phyloP scores from a whole-genome alignment of 2,797 vertebrate species.

The Mionectes olivaceus region DNA sequence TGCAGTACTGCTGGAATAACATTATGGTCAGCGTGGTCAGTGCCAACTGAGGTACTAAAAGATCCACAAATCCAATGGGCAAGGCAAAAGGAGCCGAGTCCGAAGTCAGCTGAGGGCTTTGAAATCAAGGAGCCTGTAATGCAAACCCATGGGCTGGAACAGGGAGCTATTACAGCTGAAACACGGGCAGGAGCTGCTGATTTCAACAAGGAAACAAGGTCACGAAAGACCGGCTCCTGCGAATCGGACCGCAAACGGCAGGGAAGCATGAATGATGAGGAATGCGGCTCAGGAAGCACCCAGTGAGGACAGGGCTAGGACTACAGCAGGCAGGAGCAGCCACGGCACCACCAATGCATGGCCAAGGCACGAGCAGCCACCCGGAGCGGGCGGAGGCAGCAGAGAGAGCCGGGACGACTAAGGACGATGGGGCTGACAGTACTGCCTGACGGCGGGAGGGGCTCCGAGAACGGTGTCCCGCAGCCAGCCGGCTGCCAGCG shows the following conservation, averaged over 20 bases:
- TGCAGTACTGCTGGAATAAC: not conserved
- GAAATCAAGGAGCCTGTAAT: not conserved
- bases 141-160: not conserved
- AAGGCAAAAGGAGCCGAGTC: accelerated
- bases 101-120: not conserved
- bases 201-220: not conserved
- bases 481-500: not conserved
- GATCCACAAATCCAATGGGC: not conserved
- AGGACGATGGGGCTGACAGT: accelerated
- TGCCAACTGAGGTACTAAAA: not conserved
- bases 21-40: not conserved
- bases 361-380: not conserved
- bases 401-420: not conserved
- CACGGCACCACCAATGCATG: accelerated
- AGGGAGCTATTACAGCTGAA: not conserved
- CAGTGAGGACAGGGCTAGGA: not conserved
- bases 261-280: not conserved
- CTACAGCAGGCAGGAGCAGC: not conserved
- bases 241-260: not conserved
- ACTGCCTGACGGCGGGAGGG: too few relatives aligned
- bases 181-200: not conserved
- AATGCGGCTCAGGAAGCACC: accelerated
- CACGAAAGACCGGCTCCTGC: not conserved
- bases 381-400: not conserved
- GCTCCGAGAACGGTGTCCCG: not conserved